Base-by-base conservation (phyloP, 2,113 vertebrate species). In the Actenoides hombroni region DNA sequence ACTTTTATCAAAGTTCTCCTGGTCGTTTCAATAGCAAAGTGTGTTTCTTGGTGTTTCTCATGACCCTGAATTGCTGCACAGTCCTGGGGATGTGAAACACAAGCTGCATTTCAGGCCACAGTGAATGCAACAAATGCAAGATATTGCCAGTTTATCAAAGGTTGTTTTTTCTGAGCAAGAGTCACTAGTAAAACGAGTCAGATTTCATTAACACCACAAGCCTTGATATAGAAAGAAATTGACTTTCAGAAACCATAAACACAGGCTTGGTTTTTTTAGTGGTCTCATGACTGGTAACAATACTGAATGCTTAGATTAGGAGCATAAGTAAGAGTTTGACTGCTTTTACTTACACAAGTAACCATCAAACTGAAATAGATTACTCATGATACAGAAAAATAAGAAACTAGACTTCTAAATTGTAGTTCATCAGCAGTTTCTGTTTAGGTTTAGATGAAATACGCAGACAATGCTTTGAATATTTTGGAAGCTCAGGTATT, bases 171-270 rank as follows among this genome's bases (percentile, higher is more conserved):
- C 48, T 56, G 51, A 89, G 76, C 51, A 82, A 89, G 87, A 92
- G 53, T 54, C 65, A 54, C 73, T 88, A 60, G 71, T 91, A 94
- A 91, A 92, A 88, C 70, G 96, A 94, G 65, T 51, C 90, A 83
- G 73, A 84, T 90, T 95, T 92, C 77, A 93, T 92, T 92, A 93
- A 79, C 40, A 90, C 60, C 75, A 64, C 37, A 70, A 86, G 77
- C 76, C 63, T 44, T 77, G 70, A 49, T 88, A 95, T 29, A 11
- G 1, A 49, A 95, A 88, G 24, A 89, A 88, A 84, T 56, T 64
- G 79, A 67, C 68, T 92, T 95, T 73, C 37, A 92, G 75, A 93
- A 94, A 93, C 35, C 84, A 91, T 88, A 95, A 94, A 35, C 8
- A 42, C 42, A 68, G 42, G 60, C 78, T 94, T 94, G 64, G 16